A percentile compares a stretch with the other conserved stretches of the same genome.
Evolutionary conservation across 2,113 vertebrate genomes (phyloP).

Genomic region (Pachypanchax playfairii): DNA sequence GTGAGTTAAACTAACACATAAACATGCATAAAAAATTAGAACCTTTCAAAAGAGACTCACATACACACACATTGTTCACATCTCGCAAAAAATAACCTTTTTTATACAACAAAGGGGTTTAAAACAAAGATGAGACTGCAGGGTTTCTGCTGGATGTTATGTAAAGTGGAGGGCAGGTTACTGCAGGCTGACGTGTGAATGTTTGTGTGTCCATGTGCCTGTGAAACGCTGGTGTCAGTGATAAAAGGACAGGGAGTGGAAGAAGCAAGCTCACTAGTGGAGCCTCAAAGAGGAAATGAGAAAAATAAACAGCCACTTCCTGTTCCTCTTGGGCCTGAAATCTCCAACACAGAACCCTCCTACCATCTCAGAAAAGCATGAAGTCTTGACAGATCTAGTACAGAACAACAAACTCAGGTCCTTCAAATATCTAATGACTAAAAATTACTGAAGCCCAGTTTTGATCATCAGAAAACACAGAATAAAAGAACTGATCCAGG

Average conservation of each 20-base stretch:
- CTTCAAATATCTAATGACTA: no score
- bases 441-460: no score
- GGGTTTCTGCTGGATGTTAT: not conserved
- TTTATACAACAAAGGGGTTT: no score
- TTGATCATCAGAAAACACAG: not conserved
- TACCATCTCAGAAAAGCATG: slow-evolving; percentile 31
- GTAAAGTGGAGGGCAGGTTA: not conserved
- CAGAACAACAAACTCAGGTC: not conserved
- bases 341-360: slow-evolving; percentile 64
- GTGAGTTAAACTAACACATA: not conserved
- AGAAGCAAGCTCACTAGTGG: slow-evolving; percentile 64
- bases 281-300: slow-evolving; percentile 80
- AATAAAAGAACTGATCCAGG: not conserved
- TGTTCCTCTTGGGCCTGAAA: slow-evolving; percentile 74
- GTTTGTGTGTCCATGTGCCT: slow-evolving; percentile 4
- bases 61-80: no score
- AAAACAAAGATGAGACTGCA: not conserved
- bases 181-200: not conserved
- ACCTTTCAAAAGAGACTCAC: no score
- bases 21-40: not conserved
- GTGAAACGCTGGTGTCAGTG: slow-evolving; percentile 22
- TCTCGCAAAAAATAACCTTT: no score
- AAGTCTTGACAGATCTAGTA: not conserved
- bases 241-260: slow-evolving; percentile 61
- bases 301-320: slow-evolving; percentile 84